These are phyloP conservation scores for Dufourea novaeangliae DNA, from an alignment of 1,140 invertebrate genomes.

Conservation along the genomic window DNA sequence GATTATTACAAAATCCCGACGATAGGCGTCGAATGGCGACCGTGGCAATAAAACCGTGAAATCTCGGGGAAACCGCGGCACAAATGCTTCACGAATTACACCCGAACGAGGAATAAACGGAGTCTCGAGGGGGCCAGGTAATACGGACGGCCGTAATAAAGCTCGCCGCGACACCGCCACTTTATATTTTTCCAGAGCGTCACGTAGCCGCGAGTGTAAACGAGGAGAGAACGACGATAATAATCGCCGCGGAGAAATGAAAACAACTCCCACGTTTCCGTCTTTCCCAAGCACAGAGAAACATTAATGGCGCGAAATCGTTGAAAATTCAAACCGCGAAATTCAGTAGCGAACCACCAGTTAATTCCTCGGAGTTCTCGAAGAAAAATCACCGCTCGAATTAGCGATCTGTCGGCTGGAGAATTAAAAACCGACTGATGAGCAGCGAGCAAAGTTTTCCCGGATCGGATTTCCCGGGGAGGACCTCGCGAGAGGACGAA, in stretches of 20 bases:
- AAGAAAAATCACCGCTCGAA: not conserved
- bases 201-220: not conserved
- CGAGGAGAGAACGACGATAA: conserved; percentile 23
- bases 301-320: not conserved
- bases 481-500: conserved; percentile 2
- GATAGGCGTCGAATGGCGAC: not conserved
- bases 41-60: not conserved
- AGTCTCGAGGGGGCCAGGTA: conserved; percentile 7
- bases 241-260: conserved; percentile 9
- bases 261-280: too few species aligned
- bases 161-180: not conserved
- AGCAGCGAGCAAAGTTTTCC: not conserved
- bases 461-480: conserved; percentile 6
- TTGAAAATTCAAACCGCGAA: not conserved
- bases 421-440: not conserved
- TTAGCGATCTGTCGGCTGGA: not conserved
- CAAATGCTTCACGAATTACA: not conserved
- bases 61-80: not conserved
- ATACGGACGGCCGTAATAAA: not conserved
- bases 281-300: not conserved
- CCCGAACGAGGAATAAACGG: not conserved
- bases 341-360: not conserved
- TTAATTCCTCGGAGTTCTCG: not conserved
- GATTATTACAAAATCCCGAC: not conserved
- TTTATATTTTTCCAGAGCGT: conserved; percentile 1